phyloP scores from a whole-genome alignment of 1,140 invertebrate species.

The Cydia fagiglandana region DNA sequence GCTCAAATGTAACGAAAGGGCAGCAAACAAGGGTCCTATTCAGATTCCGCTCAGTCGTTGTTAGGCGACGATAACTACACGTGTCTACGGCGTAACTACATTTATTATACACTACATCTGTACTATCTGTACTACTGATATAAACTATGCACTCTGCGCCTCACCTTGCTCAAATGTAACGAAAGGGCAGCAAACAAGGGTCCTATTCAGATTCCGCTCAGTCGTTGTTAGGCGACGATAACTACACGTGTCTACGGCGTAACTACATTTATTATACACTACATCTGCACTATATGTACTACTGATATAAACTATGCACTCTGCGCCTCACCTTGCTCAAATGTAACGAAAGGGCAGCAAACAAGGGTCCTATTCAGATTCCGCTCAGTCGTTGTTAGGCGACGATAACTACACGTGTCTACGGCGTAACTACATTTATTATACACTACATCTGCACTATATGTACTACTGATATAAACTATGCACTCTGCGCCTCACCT shows the following conservation, averaged over 20 bases:
- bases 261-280: too few relatives aligned
- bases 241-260: not conserved
- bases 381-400: not conserved
- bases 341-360: slow-evolving; percentile 18
- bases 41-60: slow-evolving; percentile 11
- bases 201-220: slow-evolving; percentile 19
- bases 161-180: slow-evolving; percentile 16
- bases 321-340: slow-evolving; percentile 8
- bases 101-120: too few relatives aligned
- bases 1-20: slow-evolving; percentile 11
- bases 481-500: not conserved
- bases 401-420: not conserved
- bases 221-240: not conserved
- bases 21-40: slow-evolving; percentile 18
- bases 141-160: not conserved
- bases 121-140: too few relatives aligned
- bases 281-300: too few relatives aligned
- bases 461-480: not conserved
- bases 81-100: not conserved
- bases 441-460: too few relatives aligned
- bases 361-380: slow-evolving; percentile 18
- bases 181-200: slow-evolving; percentile 15
- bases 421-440: not conserved
- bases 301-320: not conserved
- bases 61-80: slow-evolving; percentile 2